These are phyloP conservation scores for Acromyrmex charruanus DNA, from an alignment of 1,140 invertebrate species.

Conservation along the genomic window DNA sequence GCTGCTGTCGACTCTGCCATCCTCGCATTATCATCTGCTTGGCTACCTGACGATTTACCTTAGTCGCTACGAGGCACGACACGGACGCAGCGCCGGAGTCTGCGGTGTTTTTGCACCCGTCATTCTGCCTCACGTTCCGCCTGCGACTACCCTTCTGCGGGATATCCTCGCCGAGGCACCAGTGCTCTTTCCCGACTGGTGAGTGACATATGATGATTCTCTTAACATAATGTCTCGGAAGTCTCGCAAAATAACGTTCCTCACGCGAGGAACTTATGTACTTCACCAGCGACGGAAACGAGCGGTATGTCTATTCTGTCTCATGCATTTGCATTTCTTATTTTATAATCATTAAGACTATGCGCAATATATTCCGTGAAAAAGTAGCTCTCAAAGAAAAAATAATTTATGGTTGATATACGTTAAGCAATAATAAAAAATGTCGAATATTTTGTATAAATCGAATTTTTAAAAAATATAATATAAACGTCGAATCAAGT, in stretches of 20 bases:
- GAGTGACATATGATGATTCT: slow-evolving; percentile 47
- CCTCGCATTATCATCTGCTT: slow-evolving; percentile 83
- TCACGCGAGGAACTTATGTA: slow-evolving; percentile 6
- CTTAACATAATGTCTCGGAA: background rate
- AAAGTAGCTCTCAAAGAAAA: background rate
- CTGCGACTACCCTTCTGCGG: slow-evolving; percentile 82
- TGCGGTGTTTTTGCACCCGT: slow-evolving; percentile 84
- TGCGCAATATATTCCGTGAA: background rate
- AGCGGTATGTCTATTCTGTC: slow-evolving; percentile 15
- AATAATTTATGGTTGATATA: background rate
- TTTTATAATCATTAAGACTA: slow-evolving; percentile 36
- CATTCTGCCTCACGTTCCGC: slow-evolving; percentile 84
- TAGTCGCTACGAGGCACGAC: slow-evolving; percentile 84
- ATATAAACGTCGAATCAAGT: background rate
- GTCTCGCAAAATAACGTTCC: background rate
- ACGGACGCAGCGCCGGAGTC: slow-evolving; percentile 82
- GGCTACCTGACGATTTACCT: slow-evolving; percentile 85
- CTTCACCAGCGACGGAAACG: background rate
- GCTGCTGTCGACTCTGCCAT: slow-evolving; percentile 80
- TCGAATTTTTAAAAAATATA: background rate
- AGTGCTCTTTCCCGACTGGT: slow-evolving; percentile 80
- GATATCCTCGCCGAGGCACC: slow-evolving; percentile 82
- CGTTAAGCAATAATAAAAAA: background rate
- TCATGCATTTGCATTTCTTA: slow-evolving; percentile 6
- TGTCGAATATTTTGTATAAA: background rate